Base-by-base conservation (phyloP, 1,140 invertebrate species). In the Scylla paramamosain region DNA sequence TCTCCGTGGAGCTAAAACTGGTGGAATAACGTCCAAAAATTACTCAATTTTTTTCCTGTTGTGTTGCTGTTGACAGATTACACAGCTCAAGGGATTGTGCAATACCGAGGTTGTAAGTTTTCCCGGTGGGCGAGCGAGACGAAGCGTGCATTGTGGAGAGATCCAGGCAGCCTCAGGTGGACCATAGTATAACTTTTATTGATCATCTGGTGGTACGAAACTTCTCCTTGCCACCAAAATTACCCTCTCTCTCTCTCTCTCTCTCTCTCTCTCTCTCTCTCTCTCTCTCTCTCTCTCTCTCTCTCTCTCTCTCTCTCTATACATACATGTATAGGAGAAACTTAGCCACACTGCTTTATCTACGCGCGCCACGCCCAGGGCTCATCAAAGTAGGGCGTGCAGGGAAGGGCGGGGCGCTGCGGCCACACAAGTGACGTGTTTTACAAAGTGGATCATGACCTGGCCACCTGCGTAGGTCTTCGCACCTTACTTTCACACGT, bases 351-450 rank as follows among this genome's bases (percentile, higher is more conserved):
- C 2, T 20, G 52, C 52, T 14, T 20, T 59, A 14, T 14, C 10
- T 59, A 8, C 8, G 67, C 8, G 67, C 25, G 1, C 31, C 6
- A 86, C 28, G 83, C 28, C 28, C 14, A n/a, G n/a, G 12, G n/a
- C 83, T n/a, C 28, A 86, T 29, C 83, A n/a, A 39, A 39, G 83
- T 39, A 16, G 39, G 45, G 89, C 52, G 52, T 59, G 39, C 39
- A 39, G 6, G 6, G 39, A 6, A 39, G 39, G 39, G 39, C 39
- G 39, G 39, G 39, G 39, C 32, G 45, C 45, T 25, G 90, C 31
- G 52, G 52, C 90, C 90, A 91, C 31, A 91, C 59, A 91, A 91
- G 52, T 91, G 90, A 67, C 90, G 59, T 91, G 90, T 83, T 46
- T 16, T 83, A 92, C 91, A 92, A 92, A 92, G 91, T 92, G 91